Base-by-base conservation (phyloP, 2,797 vertebrate species). In the Coreius guichenoti region DNA sequence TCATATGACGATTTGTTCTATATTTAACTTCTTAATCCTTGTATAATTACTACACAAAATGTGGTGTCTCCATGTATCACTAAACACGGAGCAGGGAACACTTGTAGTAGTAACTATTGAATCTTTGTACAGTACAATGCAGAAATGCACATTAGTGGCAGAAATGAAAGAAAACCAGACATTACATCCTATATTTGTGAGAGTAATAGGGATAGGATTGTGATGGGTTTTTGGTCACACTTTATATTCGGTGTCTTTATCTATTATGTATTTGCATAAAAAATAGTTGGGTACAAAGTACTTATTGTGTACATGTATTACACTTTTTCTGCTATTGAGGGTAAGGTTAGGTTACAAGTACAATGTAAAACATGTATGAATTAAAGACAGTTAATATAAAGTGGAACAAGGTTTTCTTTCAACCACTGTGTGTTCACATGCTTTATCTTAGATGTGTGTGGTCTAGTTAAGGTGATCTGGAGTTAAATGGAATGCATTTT, bases 391-490 rank as follows among this genome's bases (percentile, higher is more conserved):
- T 54, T 54, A 54, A 21, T 54, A 21, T 54, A 51, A 51, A 19
- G 7, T 54, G 19, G 17, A 54, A 51, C 67, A 13, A 8, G 12
- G 23, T 16, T 72, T 74, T 77, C 1, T 84, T 69, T 33, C 33
- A 26, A 16, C 6, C 6, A 36, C 1, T 45, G 5, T 77, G n/a
- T 33, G 49, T 23, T 6, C 11, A 19, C 16, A 17, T 31, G 23
- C 11, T 69, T 77, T 77, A 77, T 68, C 47, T 63, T 51, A 39
- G 8, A n/a, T 54, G 29, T 77, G 58, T 75, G 58, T 56, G 72
- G 78, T 75, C 69, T 75, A 17, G 54, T 81, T 75, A 73, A 68
- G 26, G 16, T 54, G 2, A 74, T 81, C 23, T 72, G 31, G n/a
- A 73, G 36, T 67, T 17, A 39, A 72, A 26, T 73, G 56, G 13